A percentile compares a stretch with the other conserved stretches of the same genome.
phyloP scores from a whole-genome alignment of 2,113 vertebrate species.

The Spea multiplicata region DNA sequence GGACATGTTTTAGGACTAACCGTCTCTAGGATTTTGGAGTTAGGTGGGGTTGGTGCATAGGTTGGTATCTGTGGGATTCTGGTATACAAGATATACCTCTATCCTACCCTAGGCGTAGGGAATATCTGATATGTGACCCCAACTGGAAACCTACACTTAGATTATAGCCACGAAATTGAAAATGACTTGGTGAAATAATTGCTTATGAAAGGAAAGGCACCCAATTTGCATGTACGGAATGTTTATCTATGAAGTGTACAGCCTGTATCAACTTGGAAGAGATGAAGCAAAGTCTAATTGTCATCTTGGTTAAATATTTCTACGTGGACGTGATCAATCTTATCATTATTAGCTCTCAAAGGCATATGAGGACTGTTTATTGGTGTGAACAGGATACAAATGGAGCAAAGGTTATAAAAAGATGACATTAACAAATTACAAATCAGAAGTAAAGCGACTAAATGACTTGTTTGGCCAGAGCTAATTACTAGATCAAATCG shows the following conservation, averaged over 20 bases:
- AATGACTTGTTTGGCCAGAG: too few relatives aligned
- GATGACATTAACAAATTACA: neutral
- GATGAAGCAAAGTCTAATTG: slow-evolving; percentile 32
- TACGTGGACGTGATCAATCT: slow-evolving; percentile 28
- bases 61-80: too few relatives aligned
- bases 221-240: neutral
- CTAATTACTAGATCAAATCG: too few relatives aligned
- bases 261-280: slow-evolving; percentile 29
- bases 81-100: too few relatives aligned
- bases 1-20: too few relatives aligned
- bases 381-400: neutral
- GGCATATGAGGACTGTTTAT: slow-evolving; percentile 2
- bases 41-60: too few relatives aligned
- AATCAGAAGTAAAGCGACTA: too few relatives aligned
- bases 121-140: neutral
- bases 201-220: neutral
- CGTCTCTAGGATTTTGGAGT: too few relatives aligned
- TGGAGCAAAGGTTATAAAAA: slow-evolving; percentile 34
- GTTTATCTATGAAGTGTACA: slow-evolving; percentile 2
- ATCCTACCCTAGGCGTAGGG: too few relatives aligned
- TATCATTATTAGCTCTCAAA: slow-evolving; percentile 26
- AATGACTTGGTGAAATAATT: slow-evolving; percentile 27
- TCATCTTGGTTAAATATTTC: slow-evolving; percentile 43
- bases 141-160: neutral
- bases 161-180: neutral